Evolutionary conservation across 2,797 vertebrate species (phyloP), one percentile per base, ranked within the genome.

Genomic region (Pangasius sanitwongsei): DNA sequence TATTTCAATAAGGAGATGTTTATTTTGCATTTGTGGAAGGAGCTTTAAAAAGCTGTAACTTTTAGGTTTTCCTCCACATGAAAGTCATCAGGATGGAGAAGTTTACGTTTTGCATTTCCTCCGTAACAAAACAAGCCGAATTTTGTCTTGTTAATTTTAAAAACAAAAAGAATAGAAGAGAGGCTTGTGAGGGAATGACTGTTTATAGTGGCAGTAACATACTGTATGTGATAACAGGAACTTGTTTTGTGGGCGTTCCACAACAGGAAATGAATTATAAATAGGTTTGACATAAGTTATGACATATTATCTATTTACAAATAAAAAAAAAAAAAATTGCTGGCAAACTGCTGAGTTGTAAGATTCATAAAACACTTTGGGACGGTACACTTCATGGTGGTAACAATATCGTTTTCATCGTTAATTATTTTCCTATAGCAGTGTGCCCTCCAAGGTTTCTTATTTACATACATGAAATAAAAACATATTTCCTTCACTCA

Each of bases 381-480:
- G 67, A 18, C 0, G 13, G 31, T 18, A 23, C 69, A 23, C 69
- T 3, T 72, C 6, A 41, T 7, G 16, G 6, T 70, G 31, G 16
- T 12, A 65, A 65, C 3, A 13, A 8, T 65, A n/a, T 67, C 65
- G 12, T n/a, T n/a, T 67, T 67, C n/a, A 67, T 67, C 4, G 1
- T 67, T 67, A 31, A 31, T 31, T 31, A 67, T 67, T 67, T 67
- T 15, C 28, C 63, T 67, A 31, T 31, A 31, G 11, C 28, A 31
- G 25, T 13, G 4, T 4, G 8, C 25, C 61, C 9, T 28, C 28
- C 0, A 3, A n/a, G n/a, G 7, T 69, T 16, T 16, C 6, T 69
- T 44, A 20, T 94, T 95, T 94, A 94, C 94, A 92, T 90, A 91
- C 93, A 31, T 20, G 63, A 41, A 75, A 8, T 75, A 57, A 37